phyloP scores from a whole-genome alignment of 2,113 vertebrate genomes.

The Sinosuthora webbiana region DNA sequence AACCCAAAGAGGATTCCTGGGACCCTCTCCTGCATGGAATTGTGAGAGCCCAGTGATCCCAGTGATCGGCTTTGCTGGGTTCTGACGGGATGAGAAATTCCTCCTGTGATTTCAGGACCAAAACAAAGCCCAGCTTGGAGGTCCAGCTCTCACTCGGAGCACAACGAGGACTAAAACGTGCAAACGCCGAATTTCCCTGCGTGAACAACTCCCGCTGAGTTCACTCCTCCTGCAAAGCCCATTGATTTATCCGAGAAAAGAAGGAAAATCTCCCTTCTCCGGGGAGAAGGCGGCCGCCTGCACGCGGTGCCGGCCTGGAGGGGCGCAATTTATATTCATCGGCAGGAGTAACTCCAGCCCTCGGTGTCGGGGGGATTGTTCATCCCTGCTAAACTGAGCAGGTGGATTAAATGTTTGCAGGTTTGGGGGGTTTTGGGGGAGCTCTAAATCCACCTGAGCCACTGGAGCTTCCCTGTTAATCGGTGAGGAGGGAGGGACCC shows the following conservation, averaged over 20 bases:
- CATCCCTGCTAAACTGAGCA: background rate
- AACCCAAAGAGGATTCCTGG: background rate
- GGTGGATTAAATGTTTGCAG: conserved; percentile 41
- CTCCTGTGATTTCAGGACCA: background rate
- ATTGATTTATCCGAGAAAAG: conserved; percentile 35
- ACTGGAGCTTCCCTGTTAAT: conserved; percentile 4
- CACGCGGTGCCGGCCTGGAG: background rate
- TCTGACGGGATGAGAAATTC: background rate
- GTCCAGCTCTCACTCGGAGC: background rate
- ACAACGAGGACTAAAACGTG: background rate
- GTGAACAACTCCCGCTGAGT: background rate
- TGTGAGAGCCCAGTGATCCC: background rate
- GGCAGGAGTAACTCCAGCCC: background rate
- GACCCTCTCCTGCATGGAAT: background rate
- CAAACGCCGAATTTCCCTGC: background rate
- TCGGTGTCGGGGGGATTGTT: background rate
- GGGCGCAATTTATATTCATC: background rate
- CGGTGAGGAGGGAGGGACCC: background rate
- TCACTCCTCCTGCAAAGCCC: background rate
- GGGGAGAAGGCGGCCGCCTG: background rate
- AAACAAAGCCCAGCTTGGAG: background rate
- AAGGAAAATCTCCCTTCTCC: background rate
- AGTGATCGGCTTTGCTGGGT: background rate
- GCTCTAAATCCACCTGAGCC: conserved; percentile 32
- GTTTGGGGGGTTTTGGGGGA: background rate